A percentile compares a stretch with the other conserved stretches of the same genome.
Evolutionary conservation across 2,888 invertebrate genomes (phyloP).

Genomic region (Stenodema calcarata): DNA sequence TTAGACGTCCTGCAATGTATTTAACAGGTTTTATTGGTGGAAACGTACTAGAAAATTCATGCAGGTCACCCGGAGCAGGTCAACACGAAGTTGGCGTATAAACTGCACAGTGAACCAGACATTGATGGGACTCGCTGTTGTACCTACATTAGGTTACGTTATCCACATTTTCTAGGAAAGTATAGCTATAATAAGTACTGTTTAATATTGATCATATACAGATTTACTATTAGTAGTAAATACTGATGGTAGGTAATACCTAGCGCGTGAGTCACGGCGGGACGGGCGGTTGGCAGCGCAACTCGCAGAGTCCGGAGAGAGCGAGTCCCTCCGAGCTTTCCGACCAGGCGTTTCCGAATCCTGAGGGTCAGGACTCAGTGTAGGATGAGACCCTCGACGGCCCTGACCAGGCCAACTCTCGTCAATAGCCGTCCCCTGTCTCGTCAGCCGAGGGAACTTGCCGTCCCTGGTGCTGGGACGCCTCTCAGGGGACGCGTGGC

Average conservation of each 20-base stretch:
- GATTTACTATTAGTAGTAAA: neutral
- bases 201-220: too few relatives aligned
- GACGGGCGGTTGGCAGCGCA: conserved; percentile 66
- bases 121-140: too few relatives aligned
- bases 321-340: conserved; percentile 79
- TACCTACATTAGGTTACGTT: too few relatives aligned
- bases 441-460: conserved; percentile 73
- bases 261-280: conserved; percentile 72
- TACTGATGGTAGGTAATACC: conserved; percentile 43
- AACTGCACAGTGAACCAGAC: too few relatives aligned
- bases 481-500: conserved; percentile 61
- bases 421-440: conserved; percentile 89
- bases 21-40: too few relatives aligned
- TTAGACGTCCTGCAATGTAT: too few relatives aligned
- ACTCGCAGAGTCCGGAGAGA: conserved; percentile 88
- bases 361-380: conserved; percentile 78
- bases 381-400: conserved; percentile 67
- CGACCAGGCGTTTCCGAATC: conserved; percentile 58
- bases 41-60: too few relatives aligned
- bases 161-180: too few relatives aligned
- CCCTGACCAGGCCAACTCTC: conserved; percentile 73
- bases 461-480: conserved; percentile 59
- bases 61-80: too few relatives aligned
- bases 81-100: too few relatives aligned
- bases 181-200: too few relatives aligned